These are phyloP conservation scores for Gymnogyps californianus DNA, from an alignment of 2,113 vertebrate species.

Conservation along the genomic window DNA sequence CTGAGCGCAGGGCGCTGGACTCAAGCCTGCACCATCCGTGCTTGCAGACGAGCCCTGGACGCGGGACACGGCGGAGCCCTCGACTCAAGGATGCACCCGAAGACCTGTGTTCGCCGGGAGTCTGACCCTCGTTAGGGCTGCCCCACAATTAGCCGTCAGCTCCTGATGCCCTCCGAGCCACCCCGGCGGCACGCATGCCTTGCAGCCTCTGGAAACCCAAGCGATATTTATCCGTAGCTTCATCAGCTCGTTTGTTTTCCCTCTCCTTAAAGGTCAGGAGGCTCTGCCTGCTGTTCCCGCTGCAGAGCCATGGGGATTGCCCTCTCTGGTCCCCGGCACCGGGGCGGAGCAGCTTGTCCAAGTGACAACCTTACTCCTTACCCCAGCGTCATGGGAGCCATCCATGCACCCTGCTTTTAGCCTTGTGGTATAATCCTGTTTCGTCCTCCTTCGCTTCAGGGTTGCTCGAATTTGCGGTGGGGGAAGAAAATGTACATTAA, in stretches of 20 bases:
- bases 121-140: background rate
- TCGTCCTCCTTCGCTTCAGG: background rate
- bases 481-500: background rate
- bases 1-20: background rate
- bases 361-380: background rate
- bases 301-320: background rate
- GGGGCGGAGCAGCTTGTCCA: background rate
- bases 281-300: background rate
- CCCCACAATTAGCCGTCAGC: background rate
- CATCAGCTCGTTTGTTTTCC: background rate
- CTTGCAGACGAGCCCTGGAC: background rate
- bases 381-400: background rate
- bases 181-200: fast-evolving
- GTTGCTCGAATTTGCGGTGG: background rate
- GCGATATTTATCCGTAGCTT: background rate
- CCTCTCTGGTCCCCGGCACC: background rate
- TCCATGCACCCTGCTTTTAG: background rate
- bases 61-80: background rate
- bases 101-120: fast-evolving
- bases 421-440: background rate
- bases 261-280: background rate
- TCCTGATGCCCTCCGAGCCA: background rate
- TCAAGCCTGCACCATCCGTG: background rate
- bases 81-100: background rate
- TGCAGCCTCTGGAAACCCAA: background rate